A percentile compares a stretch with the other conserved stretches of the same genome.
These are phyloP conservation scores for Amniataba percoides DNA, from an alignment of 2,797 vertebrate species.

Conservation along the genomic window DNA sequence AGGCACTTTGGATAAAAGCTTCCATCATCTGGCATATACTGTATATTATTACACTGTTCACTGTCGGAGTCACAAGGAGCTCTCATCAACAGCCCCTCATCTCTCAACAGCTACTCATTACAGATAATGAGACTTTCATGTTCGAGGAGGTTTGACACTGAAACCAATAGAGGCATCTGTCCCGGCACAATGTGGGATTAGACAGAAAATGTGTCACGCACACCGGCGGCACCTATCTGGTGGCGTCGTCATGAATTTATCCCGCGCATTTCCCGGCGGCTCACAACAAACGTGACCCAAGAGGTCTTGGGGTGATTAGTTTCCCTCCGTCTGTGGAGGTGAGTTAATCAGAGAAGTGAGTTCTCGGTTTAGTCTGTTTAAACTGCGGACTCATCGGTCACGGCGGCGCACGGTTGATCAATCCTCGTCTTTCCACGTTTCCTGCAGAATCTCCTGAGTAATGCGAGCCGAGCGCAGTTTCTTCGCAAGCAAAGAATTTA, in stretches of 20 bases:
- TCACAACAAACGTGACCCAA: slow-evolving; percentile 31
- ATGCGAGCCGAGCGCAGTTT: background rate
- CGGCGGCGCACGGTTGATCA: background rate
- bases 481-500: background rate
- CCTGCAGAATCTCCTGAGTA: background rate
- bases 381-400: slow-evolving; percentile 25
- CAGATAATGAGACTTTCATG: slow-evolving; percentile 63
- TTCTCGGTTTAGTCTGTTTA: slow-evolving; percentile 19
- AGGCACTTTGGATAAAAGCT: slow-evolving; percentile 65
- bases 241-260: slow-evolving; percentile 6
- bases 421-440: slow-evolving; percentile 8
- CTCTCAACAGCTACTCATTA: slow-evolving; percentile 73
- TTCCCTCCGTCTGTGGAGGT: slow-evolving; percentile 17
- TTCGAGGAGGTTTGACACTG: slow-evolving; percentile 45
- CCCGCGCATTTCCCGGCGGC: slow-evolving; percentile 15
- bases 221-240: background rate
- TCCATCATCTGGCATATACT: slow-evolving; percentile 45
- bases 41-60: slow-evolving; percentile 61
- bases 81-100: slow-evolving; percentile 61
- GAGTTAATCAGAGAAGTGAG: slow-evolving; percentile 43
- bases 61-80: slow-evolving; percentile 59
- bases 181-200: slow-evolving; percentile 8
- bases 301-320: slow-evolving; percentile 49
- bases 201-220: slow-evolving; percentile 13
- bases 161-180: slow-evolving; percentile 40